phyloP scores from a whole-genome alignment of 64 coral and sea anemone genomes.

The Porites australiensis region DNA sequence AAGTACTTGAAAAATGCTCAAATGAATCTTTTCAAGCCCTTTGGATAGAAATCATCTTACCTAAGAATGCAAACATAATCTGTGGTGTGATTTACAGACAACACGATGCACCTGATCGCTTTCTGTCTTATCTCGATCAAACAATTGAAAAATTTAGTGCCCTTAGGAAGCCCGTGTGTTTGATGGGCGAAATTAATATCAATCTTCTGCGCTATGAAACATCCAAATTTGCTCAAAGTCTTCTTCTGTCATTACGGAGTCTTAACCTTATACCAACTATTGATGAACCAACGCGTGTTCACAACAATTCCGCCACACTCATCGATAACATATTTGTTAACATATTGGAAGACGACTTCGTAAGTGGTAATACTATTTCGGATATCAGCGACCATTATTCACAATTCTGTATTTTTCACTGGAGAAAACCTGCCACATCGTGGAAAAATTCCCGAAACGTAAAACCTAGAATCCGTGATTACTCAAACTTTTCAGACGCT shows the following conservation, averaged over 20 bases:
- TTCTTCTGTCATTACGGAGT: background rate
- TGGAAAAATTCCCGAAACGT: background rate
- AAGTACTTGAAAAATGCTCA: background rate
- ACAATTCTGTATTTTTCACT: too few species aligned
- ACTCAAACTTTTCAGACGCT: background rate
- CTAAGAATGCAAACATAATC: background rate
- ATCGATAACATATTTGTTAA: background rate
- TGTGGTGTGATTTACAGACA: background rate
- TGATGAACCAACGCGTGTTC: background rate
- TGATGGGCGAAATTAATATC: background rate
- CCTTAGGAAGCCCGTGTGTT: background rate
- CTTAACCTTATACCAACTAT: background rate
- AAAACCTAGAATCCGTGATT: background rate
- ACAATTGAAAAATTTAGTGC: background rate
- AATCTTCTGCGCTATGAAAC: background rate
- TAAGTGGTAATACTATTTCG: background rate
- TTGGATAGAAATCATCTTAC: background rate
- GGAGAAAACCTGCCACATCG: too few species aligned
- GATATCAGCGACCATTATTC: too few species aligned
- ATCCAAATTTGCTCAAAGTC: background rate
- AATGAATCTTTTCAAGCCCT: background rate
- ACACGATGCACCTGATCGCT: background rate
- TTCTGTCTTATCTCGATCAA: background rate
- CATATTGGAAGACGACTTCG: background rate
- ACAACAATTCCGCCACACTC: background rate